Evolutionary conservation across 30 jellyfish, hydroid and myxozoan species (phyloP), one percentile per base, ranked within the genome.

Genomic region (Hydractinia echinata): DNA sequence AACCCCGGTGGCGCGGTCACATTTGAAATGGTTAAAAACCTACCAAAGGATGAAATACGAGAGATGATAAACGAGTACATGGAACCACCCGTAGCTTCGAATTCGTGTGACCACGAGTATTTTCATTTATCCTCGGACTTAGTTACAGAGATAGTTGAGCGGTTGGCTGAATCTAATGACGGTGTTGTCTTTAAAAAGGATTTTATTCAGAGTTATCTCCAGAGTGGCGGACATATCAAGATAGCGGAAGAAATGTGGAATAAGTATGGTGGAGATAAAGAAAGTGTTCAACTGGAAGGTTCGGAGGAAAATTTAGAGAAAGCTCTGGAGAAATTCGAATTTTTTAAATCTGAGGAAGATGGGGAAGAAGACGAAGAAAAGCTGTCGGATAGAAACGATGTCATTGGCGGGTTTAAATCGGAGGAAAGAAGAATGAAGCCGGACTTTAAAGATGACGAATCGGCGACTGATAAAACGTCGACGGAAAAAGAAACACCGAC

Each of bases 31-130:
- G 51, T 78, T n/a, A 60, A 78, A 21, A 30, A 55, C 14, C 61
- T 78, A 19, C 13, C 83, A 48, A 55, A 61, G 13, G 81, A 78
- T 13, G 61, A 78, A 16, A 13, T 78, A 10, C 53, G 86, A 48
- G 81, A 78, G 14, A 44, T 54, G 11, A 30, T 58, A 7, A 64
- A 64, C 39, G 51, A 60, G 52, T 54, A 13, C 10, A 30, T 78
- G 19, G 86, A 78, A 55, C 81, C 81, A 5, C 78, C 51, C 18
- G 81, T 18, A 6, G 54, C 86, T 1, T 13, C 86, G 13, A 61
- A 61, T 30, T 18, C 86, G 5, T 61, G 51, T 55, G 86, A 78
- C 61, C 86, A 78, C 58, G 86, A 78, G 50, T 78, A 78, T 61
- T 54, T 21, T 55, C 81, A 8, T 11, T 20, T 78, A 1, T n/a